Percentiles rank a stretch among this genome's conserved stretches.
phyloP scores from a whole-genome alignment of 2,797 vertebrate species.

The Semaprochilodus insignis region DNA sequence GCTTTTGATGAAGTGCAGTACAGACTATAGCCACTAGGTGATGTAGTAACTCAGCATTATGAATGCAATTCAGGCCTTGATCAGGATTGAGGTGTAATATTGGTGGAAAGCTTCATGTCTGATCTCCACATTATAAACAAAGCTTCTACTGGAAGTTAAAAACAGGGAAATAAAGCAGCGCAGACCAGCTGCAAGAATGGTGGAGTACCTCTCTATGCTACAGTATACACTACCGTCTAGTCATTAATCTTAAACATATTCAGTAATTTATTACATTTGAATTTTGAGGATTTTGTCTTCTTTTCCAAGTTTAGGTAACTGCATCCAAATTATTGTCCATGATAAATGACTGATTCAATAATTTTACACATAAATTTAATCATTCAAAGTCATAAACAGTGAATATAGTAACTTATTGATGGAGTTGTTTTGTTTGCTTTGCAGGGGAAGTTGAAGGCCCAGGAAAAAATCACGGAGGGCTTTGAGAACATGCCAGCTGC shows the following conservation, averaged over 20 bases:
- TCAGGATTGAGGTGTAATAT: too few relatives aligned
- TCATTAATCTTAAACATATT: not conserved
- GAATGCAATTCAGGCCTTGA: too few relatives aligned
- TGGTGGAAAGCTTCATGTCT: too few relatives aligned
- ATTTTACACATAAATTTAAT: too few relatives aligned
- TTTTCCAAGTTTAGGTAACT: not conserved
- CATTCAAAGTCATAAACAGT: not conserved
- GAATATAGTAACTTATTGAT: not conserved
- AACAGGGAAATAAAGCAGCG: too few relatives aligned
- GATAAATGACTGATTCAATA: not conserved
- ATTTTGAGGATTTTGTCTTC: too few relatives aligned
- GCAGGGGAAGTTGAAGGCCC: conserved; percentile 85
- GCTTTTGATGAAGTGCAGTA: too few relatives aligned
- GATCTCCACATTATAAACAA: not conserved
- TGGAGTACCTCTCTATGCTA: too few relatives aligned
- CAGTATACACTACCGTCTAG: not conserved
- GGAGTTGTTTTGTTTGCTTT: not conserved
- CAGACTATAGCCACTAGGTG: too few relatives aligned
- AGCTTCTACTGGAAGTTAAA: not conserved
- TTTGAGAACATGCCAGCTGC: conserved; percentile 90
- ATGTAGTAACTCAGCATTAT: too few relatives aligned
- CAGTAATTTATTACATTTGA: not conserved
- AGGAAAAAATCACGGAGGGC: conserved; percentile 83
- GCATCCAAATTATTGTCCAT: not conserved
- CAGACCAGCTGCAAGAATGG: too few relatives aligned